phyloP scores from a whole-genome alignment of 2,113 vertebrate species.

The Stegastes partitus region DNA sequence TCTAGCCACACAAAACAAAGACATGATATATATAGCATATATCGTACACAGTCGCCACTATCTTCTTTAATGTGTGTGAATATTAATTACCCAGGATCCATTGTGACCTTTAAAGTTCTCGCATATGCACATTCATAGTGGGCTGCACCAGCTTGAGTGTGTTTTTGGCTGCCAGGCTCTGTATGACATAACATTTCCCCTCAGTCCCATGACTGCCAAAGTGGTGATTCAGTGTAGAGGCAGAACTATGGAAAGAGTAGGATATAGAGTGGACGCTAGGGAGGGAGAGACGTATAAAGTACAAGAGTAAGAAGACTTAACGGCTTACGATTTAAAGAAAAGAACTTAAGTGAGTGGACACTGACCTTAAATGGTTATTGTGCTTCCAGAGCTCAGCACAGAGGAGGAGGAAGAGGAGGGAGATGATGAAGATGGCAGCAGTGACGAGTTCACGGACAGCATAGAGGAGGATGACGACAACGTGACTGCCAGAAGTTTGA shows the following conservation, averaged over 20 bases:
- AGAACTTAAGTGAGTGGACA: neutral
- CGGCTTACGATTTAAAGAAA: neutral
- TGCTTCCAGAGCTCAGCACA: conserved; percentile 85
- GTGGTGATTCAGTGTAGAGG: conserved; percentile 43
- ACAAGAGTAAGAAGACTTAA: conserved; percentile 4
- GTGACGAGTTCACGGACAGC: conserved; percentile 87
- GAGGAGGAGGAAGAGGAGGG: conserved; percentile 75
- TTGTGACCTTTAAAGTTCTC: neutral
- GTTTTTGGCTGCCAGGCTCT: conserved; percentile 59
- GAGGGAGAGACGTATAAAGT: conserved; percentile 2
- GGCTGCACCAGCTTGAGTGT: conserved; percentile 22
- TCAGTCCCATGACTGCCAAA: conserved; percentile 64
- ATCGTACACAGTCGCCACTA: neutral
- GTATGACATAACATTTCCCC: conserved; percentile 76
- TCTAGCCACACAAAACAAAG: conserved; percentile 10
- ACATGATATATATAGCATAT: neutral
- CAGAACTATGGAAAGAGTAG: conserved; percentile 40
- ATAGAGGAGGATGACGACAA: conserved; percentile 87
- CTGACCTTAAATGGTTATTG: conserved; percentile 50
- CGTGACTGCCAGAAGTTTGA: conserved; percentile 66
- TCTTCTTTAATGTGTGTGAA: neutral
- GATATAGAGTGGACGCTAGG: conserved; percentile 2
- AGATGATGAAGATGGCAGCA: conserved; percentile 77
- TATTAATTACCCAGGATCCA: neutral
- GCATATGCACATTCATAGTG: neutral